These are phyloP conservation scores for Sympetrum striolatum DNA, from an alignment of 2,888 invertebrate species.

Conservation along the genomic window DNA sequence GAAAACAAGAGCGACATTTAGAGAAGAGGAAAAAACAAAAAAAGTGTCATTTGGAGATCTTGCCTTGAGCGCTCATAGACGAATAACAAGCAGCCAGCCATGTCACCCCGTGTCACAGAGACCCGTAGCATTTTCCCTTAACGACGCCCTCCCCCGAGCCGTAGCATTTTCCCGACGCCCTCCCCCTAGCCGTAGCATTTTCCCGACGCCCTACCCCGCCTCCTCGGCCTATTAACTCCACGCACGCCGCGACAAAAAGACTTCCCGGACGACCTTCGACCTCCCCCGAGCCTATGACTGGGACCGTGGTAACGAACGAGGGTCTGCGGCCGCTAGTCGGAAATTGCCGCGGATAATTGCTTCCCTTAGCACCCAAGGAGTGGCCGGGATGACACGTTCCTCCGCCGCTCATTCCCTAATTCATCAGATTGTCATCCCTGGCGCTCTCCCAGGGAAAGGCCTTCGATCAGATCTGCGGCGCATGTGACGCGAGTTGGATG, in stretches of 20 bases:
- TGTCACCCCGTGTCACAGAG: not conserved
- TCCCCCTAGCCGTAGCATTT: no score
- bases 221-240: not conserved
- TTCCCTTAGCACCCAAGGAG: not conserved
- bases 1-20: not conserved
- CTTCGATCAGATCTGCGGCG: no score
- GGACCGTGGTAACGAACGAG: no score
- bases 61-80: not conserved
- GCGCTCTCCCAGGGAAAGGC: not conserved
- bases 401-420: no score
- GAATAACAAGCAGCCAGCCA: not conserved
- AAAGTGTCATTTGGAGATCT: not conserved
- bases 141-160: no score
- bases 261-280: not conserved
- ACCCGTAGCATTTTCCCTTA: not conserved
- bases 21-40: not conserved
- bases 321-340: no score
- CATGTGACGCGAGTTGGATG: no score
- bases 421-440: not conserved
- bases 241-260: not conserved
- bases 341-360: not conserved
- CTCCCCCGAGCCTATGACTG: not conserved
- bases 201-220: not conserved
- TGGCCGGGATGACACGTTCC: not conserved
- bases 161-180: not conserved